Percentiles rank a stretch among this genome's conserved stretches.
These are phyloP conservation scores for Tamias sibiricus DNA, from an alignment of 2,113 vertebrate genomes.

Conservation along the genomic window DNA sequence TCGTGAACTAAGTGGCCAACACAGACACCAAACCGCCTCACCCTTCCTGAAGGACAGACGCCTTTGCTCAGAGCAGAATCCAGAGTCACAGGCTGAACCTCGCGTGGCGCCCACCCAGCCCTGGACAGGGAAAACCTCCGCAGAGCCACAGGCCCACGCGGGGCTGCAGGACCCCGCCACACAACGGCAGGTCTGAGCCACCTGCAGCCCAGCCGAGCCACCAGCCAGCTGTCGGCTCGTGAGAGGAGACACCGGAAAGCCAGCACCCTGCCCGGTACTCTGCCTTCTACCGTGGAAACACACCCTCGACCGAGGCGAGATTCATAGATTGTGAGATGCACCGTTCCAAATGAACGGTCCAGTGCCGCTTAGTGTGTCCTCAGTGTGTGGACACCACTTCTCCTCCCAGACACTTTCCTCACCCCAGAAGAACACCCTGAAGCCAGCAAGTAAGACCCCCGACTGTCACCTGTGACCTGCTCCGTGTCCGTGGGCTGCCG, in stretches of 20 bases:
- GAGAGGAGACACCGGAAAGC: not conserved
- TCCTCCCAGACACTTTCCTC: not conserved
- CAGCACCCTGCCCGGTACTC: not conserved
- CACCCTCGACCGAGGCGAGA: not conserved
- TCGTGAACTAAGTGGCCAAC: not conserved
- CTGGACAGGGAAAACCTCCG: not conserved
- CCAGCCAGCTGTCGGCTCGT: not conserved
- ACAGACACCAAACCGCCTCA: not conserved
- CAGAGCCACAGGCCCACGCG: not conserved
- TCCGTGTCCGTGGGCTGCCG: not conserved
- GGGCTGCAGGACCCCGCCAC: not conserved
- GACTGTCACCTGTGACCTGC: too few relatives aligned
- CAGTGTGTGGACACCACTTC: too few relatives aligned
- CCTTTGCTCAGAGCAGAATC: not conserved
- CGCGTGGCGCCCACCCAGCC: not conserved
- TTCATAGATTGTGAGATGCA: too few relatives aligned
- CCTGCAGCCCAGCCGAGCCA: not conserved
- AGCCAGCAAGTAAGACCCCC: fast-evolving
- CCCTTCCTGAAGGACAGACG: not conserved
- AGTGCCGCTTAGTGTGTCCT: fast-evolving
- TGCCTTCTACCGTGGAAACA: not conserved
- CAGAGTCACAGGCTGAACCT: not conserved
- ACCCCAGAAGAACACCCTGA: not conserved
- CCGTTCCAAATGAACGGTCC: not conserved
- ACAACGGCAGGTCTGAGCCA: not conserved